Percentiles rank a stretch among this genome's conserved stretches.
Conservation (phyloP, 1,140 invertebrate species). For the Diploscapter pachys region DNA sequence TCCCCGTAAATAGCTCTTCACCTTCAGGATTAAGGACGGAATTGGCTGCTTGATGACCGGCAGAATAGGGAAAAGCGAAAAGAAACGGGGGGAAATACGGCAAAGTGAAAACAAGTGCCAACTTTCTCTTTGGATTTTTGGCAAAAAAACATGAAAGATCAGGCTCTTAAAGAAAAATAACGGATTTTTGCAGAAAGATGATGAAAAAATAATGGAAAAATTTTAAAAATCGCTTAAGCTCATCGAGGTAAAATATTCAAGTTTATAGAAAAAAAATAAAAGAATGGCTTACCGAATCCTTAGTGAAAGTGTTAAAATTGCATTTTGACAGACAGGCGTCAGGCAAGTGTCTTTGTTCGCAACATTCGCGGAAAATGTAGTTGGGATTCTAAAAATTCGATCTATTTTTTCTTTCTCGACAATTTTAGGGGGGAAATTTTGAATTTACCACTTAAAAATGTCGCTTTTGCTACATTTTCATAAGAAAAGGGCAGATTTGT, state of each 20-base stretch:
- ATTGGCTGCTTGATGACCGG: too few species aligned
- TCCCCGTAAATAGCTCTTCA: too few species aligned
- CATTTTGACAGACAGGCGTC: slow-evolving; percentile 54
- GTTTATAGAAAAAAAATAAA: neutral
- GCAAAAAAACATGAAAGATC: too few species aligned
- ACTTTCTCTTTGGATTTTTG: too few species aligned
- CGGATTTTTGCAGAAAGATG: neutral
- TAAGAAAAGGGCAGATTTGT: too few species aligned
- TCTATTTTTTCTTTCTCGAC: neutral
- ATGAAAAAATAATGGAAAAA: neutral
- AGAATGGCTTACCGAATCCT: slow-evolving; percentile 34
- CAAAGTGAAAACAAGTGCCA: too few species aligned
- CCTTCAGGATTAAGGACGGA: too few species aligned
- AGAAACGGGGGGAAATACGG: too few species aligned
- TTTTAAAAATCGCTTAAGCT: neutral
- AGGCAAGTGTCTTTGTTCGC: slow-evolving; percentile 48
- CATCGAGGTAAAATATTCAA: neutral
- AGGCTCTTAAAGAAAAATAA: neutral
- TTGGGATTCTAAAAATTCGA: slow-evolving; percentile 45
- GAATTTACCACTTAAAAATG: too few species aligned
- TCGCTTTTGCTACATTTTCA: too few species aligned
- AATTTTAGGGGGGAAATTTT: neutral
- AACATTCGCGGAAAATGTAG: slow-evolving; percentile 53
- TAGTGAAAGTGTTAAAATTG: slow-evolving; percentile 49
- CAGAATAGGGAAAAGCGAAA: too few species aligned